Conservation (phyloP, 2,113 vertebrate genomes). For the Arothron firmamentum region DNA sequence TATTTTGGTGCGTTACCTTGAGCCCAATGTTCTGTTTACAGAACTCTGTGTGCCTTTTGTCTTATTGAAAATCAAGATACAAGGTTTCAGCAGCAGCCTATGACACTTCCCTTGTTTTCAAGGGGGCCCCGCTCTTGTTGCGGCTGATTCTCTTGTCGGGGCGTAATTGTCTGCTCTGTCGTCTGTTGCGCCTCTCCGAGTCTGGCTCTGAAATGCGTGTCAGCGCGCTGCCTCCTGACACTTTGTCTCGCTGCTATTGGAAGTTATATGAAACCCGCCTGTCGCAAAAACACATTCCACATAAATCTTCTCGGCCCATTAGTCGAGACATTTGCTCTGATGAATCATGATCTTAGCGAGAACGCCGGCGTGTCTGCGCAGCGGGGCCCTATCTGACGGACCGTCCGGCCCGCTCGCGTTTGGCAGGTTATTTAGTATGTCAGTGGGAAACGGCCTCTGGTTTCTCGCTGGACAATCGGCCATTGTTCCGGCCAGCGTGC, state of each 20-base stretch:
- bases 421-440: slow-evolving; percentile 42
- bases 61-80: slow-evolving; percentile 39
- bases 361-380: slow-evolving; percentile 51
- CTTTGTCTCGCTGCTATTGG: slow-evolving; percentile 38
- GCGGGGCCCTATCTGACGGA: slow-evolving; percentile 31
- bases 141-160: slow-evolving; percentile 60
- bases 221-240: slow-evolving; percentile 48
- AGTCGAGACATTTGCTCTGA: slow-evolving; percentile 53
- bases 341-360: slow-evolving; percentile 55
- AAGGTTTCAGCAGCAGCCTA: slow-evolving; percentile 19
- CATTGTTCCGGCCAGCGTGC: slow-evolving; percentile 49
- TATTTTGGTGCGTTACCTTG: too few species aligned
- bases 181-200: slow-evolving; percentile 58
- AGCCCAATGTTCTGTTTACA: not conserved
- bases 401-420: slow-evolving; percentile 36
- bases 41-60: slow-evolving; percentile 25
- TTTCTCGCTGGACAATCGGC: slow-evolving; percentile 38
- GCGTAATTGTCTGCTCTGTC: slow-evolving; percentile 66
- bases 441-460: slow-evolving; percentile 33
- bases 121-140: slow-evolving; percentile 36
- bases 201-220: slow-evolving; percentile 54
- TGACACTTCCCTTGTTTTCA: slow-evolving; percentile 45
- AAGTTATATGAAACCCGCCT: slow-evolving; percentile 53
- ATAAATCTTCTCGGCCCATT: slow-evolving; percentile 60
- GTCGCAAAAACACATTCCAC: slow-evolving; percentile 58